These are phyloP conservation scores for Mythimna lalbum DNA, from an alignment of 2,888 invertebrate species.

Conservation along the genomic window DNA sequence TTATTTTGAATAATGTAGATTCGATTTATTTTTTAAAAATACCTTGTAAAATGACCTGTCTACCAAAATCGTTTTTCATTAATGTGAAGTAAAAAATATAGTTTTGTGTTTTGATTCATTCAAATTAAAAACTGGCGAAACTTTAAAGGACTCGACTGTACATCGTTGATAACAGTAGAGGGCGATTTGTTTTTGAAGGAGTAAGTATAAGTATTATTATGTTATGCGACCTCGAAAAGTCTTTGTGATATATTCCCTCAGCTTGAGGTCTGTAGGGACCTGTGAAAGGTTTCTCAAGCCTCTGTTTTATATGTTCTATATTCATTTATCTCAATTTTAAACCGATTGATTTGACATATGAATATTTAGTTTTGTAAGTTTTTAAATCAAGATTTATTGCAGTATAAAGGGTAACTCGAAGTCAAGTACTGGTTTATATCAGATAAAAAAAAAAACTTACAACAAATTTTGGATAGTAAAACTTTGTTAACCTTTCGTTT, in stretches of 20 bases:
- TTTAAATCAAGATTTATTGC: background rate
- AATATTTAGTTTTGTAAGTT: background rate
- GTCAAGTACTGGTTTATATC: too few relatives aligned
- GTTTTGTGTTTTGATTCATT: too few relatives aligned
- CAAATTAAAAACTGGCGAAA: too few relatives aligned
- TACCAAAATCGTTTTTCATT: too few relatives aligned
- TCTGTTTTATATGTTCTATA: background rate
- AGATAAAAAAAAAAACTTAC: too few relatives aligned
- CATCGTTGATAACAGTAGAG: conserved; percentile 25
- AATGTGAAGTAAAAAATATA: too few relatives aligned
- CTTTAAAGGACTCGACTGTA: too few relatives aligned
- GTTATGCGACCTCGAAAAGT: background rate
- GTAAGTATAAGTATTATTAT: background rate
- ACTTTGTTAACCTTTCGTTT: background rate
- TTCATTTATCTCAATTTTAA: conserved; percentile 14
- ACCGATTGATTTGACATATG: background rate
- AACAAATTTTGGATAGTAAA: background rate
- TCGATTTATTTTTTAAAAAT: too few relatives aligned
- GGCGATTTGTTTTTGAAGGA: background rate
- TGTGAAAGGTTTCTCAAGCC: background rate
- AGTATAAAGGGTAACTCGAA: background rate
- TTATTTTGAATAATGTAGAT: too few relatives aligned
- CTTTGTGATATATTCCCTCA: background rate
- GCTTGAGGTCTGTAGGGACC: background rate
- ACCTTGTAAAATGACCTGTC: too few relatives aligned